Conservation (phyloP, 2,797 vertebrate species). For the Catharus ustulatus region DNA sequence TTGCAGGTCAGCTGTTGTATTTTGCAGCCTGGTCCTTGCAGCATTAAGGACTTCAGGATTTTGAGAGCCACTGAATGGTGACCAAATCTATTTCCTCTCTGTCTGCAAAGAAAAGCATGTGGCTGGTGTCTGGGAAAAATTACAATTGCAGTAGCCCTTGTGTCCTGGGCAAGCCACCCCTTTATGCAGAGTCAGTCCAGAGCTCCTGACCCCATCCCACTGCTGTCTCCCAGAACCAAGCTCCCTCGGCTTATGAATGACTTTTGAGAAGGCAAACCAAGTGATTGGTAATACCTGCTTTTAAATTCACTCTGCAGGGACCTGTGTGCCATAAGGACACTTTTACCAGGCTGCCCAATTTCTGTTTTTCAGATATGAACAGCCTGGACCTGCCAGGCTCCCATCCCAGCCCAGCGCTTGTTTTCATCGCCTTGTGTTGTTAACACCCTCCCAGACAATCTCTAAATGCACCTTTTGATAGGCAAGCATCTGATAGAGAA, state of each 20-base stretch:
- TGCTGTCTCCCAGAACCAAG: not conserved
- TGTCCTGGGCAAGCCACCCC: not conserved
- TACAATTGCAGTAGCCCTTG: not conserved
- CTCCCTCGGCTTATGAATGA: not conserved
- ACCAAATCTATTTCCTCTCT: not conserved
- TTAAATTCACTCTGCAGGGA: not conserved
- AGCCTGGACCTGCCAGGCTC: not conserved
- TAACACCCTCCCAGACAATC: not conserved
- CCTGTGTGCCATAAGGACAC: fast-evolving
- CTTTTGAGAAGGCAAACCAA: not conserved
- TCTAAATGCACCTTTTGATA: not conserved
- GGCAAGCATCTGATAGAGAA: not conserved
- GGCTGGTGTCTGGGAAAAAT: not conserved
- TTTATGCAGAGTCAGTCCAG: not conserved
- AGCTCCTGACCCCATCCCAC: not conserved
- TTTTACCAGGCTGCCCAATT: not conserved
- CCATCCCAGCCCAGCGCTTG: fast-evolving
- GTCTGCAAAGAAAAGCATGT: not conserved
- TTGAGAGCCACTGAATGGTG: not conserved
- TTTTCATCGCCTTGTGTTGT: not conserved
- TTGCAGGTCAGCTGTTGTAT: conserved; percentile 15
- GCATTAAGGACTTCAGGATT: not conserved
- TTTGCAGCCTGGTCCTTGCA: not conserved
- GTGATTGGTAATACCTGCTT: not conserved
- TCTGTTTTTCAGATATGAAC: not conserved